Evolutionary conservation across 2,797 vertebrate genomes (phyloP).

Genomic region (Hapalemur alaotrensis): DNA sequence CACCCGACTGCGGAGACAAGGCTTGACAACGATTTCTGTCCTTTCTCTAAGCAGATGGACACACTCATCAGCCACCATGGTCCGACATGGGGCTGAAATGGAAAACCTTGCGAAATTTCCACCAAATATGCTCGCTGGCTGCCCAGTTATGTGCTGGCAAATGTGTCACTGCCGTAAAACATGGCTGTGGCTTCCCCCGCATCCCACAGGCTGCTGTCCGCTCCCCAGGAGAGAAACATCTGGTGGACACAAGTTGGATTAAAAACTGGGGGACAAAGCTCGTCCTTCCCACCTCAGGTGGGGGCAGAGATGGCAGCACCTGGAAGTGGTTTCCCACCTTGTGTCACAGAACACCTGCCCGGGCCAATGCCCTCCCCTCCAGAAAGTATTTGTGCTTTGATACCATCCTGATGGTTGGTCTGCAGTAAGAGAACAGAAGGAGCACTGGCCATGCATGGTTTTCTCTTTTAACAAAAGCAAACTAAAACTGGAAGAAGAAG

Average conservation of each 20-base stretch:
- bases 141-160: not conserved
- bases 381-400: conserved; percentile 74
- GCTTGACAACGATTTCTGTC: not conserved
- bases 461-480: conserved; percentile 38
- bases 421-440: not conserved
- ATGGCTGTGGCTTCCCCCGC: not conserved
- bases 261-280: not conserved
- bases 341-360: not conserved
- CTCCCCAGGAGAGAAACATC: not conserved
- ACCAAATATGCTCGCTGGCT: conserved; percentile 41
- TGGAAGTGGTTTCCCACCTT: not conserved
- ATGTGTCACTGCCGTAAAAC: not conserved
- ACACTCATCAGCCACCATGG: not conserved
- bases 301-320: not conserved
- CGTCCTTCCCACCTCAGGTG: not conserved
- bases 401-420: conserved; percentile 37
- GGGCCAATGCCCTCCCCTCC: conserved; percentile 7
- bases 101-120: not conserved
- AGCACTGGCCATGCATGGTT: not conserved
- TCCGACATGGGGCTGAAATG: not conserved
- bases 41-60: not conserved
- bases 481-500: not conserved
- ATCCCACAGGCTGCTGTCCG: not conserved
- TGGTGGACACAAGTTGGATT: not conserved
- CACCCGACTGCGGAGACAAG: not conserved